Base-by-base conservation (phyloP, 2,797 vertebrate species). In the Pseudotriccus pelzelni region DNA sequence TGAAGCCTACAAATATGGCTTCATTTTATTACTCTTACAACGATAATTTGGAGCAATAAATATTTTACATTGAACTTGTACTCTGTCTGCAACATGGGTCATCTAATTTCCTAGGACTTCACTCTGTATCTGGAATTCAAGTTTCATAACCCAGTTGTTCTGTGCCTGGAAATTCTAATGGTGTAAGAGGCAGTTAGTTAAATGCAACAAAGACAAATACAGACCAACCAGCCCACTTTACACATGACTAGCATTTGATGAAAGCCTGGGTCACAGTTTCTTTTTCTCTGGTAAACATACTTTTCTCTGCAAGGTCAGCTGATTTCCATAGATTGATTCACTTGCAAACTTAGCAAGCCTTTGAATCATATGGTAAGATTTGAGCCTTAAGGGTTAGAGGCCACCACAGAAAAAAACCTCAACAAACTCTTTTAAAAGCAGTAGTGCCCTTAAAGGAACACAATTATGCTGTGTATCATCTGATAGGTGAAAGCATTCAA, bases 1-100 rank as follows among this genome's bases (percentile, higher is more conserved):
- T 93, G 91, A 93, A 94, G 81, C 79, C 93, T 91, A 88, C 89
- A 96, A 96, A 95, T 92, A 94, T 60, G 77, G 55, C 70, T 96
- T 95, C 87, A 86, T 90, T 96, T 96, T 94, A 96, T 94, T 91
- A 86, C 83, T 73, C 76, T 89, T 95, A 78, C 74, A 89, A 76
- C 0, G 1, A 95, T 92, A 97, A 97, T 96, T 96, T 96, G 70
- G 79, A 81, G 37, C 87, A 89, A 91, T 93, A 97, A 89, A 91
- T 96, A 94, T 73, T 96, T 96, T 86, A 94, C 77, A 63, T 41
- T 39, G 47, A 92, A 83, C 75, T 91, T 86, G 37, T 76, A 62
- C 83, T 77, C 52, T 82, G 36, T 85, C 89, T 84, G 85, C 69
- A 90, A 30, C 50, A 30, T 6, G 15, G 88, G 87, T 90, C 95